Base-by-base conservation (phyloP, 2,113 vertebrate genomes). In the Noctilio leporinus region DNA sequence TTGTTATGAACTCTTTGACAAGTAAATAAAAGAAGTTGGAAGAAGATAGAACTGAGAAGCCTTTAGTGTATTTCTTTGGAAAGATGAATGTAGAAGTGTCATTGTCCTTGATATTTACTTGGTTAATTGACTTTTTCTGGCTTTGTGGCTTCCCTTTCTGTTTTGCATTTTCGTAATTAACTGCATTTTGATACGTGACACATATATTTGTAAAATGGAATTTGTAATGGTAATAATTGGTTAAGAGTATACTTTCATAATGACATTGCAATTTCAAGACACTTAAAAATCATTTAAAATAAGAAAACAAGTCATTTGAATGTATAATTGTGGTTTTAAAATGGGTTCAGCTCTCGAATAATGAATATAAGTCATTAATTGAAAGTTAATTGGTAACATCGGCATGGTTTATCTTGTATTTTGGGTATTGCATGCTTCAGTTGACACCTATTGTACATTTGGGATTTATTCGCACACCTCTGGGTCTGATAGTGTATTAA, bases 341-440 rank as follows among this genome's bases (percentile, higher is more conserved):
- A 93, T 96, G 90, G 59, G 95, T 94, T 94, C 95, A 70, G 64
- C 96, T 98, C 86, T 96, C 90, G 97, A 97, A 98, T 98, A 97
- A 98, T 16, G 45, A 97, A 97, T 97, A 70, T 96, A 90, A 98
- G 97, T 97, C 96, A 98, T 98, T 98, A 98, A 98, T 98, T 97
- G 96, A 84, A 98, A 98, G 96, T 98, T 98, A 98, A 98, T 98
- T 98, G 97, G 95, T 97, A 98, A 94, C 97, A 97, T 96, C n/a
- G 84, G 92, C 95, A 97, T 98, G 97, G 96, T 98, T 98, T 98
- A 97, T 98, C 93, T 97, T 94, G 89, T 98, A 97, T 97, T 97
- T 97, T 96, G 95, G 69, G 94, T 94, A 98, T 88, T 98, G 96
- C 93, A 98, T 94, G 97, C 97, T 98, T 98, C 97, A 98, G 92